Evolutionary conservation across 2,797 vertebrate genomes (phyloP).

Genomic region (Mus minutoides): DNA sequence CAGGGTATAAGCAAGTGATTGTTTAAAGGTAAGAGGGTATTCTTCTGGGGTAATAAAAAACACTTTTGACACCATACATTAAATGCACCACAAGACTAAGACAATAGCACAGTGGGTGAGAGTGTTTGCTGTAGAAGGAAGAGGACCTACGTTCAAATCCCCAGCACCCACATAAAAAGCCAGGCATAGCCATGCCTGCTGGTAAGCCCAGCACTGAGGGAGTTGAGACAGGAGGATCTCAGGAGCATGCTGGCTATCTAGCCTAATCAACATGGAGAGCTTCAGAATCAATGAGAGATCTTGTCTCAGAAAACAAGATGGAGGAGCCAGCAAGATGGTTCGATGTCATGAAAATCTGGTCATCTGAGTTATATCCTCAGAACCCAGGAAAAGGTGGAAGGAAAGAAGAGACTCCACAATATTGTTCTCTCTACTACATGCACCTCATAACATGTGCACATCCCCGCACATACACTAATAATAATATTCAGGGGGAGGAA

Average conservation of each 20-base stretch:
- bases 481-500: not conserved
- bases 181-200: not conserved
- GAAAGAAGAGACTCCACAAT: not conserved
- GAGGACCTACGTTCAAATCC: not conserved
- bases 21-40: not conserved
- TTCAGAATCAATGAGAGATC: not conserved
- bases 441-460: not conserved
- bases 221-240: not conserved
- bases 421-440: not conserved
- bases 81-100: not conserved
- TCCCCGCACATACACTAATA: not conserved
- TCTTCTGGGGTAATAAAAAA: not conserved
- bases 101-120: not conserved
- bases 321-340: not conserved
- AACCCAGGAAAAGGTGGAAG: not conserved
- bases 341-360: not conserved
- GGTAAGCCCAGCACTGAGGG: not conserved
- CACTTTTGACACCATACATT: not conserved
- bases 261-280: not conserved
- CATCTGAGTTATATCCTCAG: not conserved
- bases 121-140: not conserved
- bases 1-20: not conserved
- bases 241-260: not conserved
- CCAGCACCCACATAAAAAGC: not conserved
- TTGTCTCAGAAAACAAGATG: not conserved